Conservation (phyloP, 2,113 vertebrate genomes). For the Corythornis vintsioides region DNA sequence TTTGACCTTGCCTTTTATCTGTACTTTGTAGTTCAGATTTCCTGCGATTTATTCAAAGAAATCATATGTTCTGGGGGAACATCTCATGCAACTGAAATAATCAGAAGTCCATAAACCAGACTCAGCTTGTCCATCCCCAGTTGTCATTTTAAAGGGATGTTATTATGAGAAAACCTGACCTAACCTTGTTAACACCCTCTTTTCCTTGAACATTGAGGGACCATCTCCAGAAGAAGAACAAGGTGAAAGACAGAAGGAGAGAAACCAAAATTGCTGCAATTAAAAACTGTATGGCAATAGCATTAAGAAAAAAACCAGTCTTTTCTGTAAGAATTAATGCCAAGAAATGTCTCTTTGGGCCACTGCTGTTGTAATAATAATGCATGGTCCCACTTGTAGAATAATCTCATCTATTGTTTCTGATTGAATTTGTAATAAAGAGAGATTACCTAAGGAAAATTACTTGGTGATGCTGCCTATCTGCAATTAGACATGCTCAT, state of each 20-base stretch:
- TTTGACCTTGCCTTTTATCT: slow-evolving; percentile 4
- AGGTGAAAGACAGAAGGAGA: neutral
- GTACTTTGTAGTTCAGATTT: neutral
- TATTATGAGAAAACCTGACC: neutral
- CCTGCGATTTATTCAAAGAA: neutral
- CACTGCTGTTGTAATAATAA: neutral
- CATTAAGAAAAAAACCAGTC: neutral
- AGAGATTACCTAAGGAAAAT: slow-evolving; percentile 47
- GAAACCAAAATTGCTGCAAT: neutral
- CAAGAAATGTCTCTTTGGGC: neutral
- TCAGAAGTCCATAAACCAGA: neutral
- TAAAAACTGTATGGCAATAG: neutral
- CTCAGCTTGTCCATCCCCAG: neutral
- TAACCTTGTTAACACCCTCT: neutral
- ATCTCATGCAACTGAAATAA: neutral
- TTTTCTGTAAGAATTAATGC: neutral
- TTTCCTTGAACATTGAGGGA: neutral
- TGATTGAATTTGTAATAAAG: slow-evolving; percentile 17
- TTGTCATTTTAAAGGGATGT: neutral
- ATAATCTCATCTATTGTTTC: slow-evolving; percentile 39
- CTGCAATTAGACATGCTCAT: slow-evolving; percentile 41
- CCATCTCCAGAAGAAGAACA: neutral
- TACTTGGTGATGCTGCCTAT: neutral
- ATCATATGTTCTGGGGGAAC: neutral
- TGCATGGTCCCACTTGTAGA: neutral